Conservation (phyloP, 2,797 vertebrate species). For the Buphagus erythrorhynchus region DNA sequence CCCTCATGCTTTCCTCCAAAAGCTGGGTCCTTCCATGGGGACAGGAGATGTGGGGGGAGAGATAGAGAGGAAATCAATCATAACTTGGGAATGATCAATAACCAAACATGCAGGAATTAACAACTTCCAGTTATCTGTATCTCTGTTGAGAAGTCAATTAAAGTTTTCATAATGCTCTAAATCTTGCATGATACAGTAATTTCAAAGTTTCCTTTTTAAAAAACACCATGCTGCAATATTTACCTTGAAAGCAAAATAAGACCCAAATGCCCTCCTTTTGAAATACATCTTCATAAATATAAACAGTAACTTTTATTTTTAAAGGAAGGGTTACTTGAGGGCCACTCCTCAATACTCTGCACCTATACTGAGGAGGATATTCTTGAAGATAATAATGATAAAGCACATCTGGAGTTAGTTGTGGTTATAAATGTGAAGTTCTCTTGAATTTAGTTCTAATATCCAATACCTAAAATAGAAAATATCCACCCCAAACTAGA, state of each 20-base stretch:
- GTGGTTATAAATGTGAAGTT: background rate
- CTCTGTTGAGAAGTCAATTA: background rate
- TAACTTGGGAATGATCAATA: background rate
- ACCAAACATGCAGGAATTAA: background rate
- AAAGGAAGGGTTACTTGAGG: background rate
- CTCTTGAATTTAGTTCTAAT: background rate
- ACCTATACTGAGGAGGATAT: background rate
- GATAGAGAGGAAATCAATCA: background rate
- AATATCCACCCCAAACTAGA: background rate
- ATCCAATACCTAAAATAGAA: background rate
- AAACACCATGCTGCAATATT: background rate
- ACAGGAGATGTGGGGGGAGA: background rate
- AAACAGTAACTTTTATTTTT: background rate
- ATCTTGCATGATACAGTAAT: background rate
- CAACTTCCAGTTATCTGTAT: background rate
- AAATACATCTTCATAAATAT: background rate
- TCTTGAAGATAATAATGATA: background rate
- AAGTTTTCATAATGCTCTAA: background rate
- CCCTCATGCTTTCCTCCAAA: constrained; percentile 88
- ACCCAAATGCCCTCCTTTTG: background rate
- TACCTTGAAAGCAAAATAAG: background rate
- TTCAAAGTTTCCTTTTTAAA: background rate
- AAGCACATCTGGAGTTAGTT: background rate
- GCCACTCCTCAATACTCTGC: background rate
- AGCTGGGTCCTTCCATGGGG: constrained; percentile 83